These are phyloP conservation scores for Polietes domitor DNA, from an alignment of 2,888 invertebrate genomes.

Conservation along the genomic window DNA sequence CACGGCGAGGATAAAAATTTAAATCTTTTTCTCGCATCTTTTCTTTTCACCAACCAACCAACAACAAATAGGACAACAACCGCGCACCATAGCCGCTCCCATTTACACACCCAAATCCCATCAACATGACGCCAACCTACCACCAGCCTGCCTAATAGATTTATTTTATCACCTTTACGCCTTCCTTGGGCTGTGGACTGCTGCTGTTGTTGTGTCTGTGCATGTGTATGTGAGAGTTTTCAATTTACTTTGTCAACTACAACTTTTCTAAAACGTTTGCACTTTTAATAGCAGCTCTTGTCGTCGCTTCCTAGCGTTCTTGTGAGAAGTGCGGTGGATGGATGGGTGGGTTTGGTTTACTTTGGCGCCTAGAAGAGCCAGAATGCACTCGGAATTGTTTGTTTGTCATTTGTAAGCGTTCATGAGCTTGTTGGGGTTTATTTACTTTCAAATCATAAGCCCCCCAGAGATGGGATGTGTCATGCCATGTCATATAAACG, in stretches of 20 bases:
- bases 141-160: slow-evolving; percentile 2
- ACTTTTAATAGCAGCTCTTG: slow-evolving; percentile 38
- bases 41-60: not conserved
- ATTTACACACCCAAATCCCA: not conserved
- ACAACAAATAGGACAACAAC: not conserved
- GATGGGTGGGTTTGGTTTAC: not conserved
- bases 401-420: slow-evolving; percentile 46
- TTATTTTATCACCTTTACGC: slow-evolving; percentile 11
- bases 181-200: not conserved
- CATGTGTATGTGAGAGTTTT: not conserved
- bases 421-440: slow-evolving; percentile 17
- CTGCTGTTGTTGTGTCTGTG: not conserved
- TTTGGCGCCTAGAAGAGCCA: not conserved
- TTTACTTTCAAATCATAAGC: not conserved
- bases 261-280: slow-evolving; percentile 50
- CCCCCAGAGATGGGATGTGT: not conserved
- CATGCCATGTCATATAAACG: too few relatives aligned
- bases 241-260: slow-evolving; percentile 38
- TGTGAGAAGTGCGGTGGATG: not conserved
- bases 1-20: slow-evolving; percentile 1
- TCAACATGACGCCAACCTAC: not conserved
- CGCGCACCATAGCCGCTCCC: too few relatives aligned
- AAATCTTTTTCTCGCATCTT: slow-evolving; percentile 6
- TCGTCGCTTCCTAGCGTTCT: slow-evolving; percentile 9
- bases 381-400: slow-evolving; percentile 24